phyloP scores from a whole-genome alignment of 23 tunicate species.

The Corella eumyota region DNA sequence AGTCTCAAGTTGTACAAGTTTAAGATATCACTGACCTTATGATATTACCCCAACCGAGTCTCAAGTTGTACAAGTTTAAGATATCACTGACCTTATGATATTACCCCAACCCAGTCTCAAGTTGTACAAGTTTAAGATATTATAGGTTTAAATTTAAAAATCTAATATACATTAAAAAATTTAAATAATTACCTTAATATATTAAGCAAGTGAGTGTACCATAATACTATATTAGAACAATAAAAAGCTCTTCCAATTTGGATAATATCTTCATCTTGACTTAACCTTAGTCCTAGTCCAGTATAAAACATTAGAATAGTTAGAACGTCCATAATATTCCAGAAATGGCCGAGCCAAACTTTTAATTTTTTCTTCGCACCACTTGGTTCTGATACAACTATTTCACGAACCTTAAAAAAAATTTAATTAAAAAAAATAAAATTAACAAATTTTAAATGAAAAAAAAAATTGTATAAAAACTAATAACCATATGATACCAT shows the following conservation, averaged over 20 bases:
- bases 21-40: too few relatives aligned
- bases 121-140: too few relatives aligned
- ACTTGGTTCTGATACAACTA: slow-evolving; percentile 72
- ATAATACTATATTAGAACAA: slow-evolving; percentile 58
- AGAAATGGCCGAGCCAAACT: slow-evolving; percentile 61
- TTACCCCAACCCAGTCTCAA: too few relatives aligned
- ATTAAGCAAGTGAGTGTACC: slow-evolving; percentile 75
- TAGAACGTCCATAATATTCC: slow-evolving; percentile 48
- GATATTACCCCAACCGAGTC: too few relatives aligned
- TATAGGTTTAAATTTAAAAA: too few relatives aligned
- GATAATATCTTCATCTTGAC: slow-evolving; percentile 23
- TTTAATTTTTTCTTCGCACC: slow-evolving; percentile 48
- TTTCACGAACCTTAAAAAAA: slow-evolving; percentile 53
- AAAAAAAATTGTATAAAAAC: neutral
- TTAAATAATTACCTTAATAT: slow-evolving; percentile 88
- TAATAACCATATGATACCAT: too few relatives aligned
- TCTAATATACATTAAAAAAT: too few relatives aligned
- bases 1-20: too few relatives aligned
- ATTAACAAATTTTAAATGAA: neutral
- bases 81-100: too few relatives aligned
- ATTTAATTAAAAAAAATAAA: neutral
- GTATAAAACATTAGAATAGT: slow-evolving; percentile 33
- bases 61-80: too few relatives aligned
- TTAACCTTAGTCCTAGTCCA: slow-evolving; percentile 41
- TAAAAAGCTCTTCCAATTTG: slow-evolving; percentile 61